Base-by-base conservation (phyloP, 1,140 invertebrate species). In the Uloborus diversus region DNA sequence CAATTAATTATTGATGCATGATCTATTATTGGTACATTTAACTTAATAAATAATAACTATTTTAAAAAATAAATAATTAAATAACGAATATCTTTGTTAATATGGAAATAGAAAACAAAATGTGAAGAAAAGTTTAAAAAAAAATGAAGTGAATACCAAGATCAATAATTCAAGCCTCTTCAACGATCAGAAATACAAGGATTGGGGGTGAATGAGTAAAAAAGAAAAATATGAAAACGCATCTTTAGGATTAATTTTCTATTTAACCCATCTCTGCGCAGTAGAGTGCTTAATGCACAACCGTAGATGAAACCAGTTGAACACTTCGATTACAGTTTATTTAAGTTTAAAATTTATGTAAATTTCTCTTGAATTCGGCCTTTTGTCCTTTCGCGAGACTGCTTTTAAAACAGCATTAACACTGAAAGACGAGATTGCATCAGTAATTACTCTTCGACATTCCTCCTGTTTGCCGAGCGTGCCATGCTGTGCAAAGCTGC, bases 361-460 rank as follows among this genome's bases (percentile, higher is more conserved):
- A 78, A 78, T 78, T 73, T 73, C 62, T 28, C 70, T 73, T 73
- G 17, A 73, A 25, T 62, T 28, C 70, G 32, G 66, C 47, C 70
- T 57, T 49, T 62, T 78, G 68, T 71, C 70, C 70, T 49, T 62
- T 78, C 62, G 47, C 62, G 61, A 30, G 73, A 65, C 62, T 78
- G 73, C 73, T 78, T 78, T 78, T 78, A 78, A 78, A 78, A 78
- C 62, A 78, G 73, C 73, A 78, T 78, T 78, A 78, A 66, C 49
- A 59, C 23, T 35, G 23, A 32, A 42, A 56, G 33, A 57, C 37
- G 59, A 66, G 73, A 66, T 57, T 65, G 73, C 49, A 65, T 78
- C 51, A 49, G 37, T 78, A 78, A 78, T 78, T 71, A 71, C 68
- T 59, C 68, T 59, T 17, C 32, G 4, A 27, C 20, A 37, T 59